These are phyloP conservation scores for Erythrocebus patas DNA, from an alignment of 2,113 vertebrate genomes.

Conservation along the genomic window DNA sequence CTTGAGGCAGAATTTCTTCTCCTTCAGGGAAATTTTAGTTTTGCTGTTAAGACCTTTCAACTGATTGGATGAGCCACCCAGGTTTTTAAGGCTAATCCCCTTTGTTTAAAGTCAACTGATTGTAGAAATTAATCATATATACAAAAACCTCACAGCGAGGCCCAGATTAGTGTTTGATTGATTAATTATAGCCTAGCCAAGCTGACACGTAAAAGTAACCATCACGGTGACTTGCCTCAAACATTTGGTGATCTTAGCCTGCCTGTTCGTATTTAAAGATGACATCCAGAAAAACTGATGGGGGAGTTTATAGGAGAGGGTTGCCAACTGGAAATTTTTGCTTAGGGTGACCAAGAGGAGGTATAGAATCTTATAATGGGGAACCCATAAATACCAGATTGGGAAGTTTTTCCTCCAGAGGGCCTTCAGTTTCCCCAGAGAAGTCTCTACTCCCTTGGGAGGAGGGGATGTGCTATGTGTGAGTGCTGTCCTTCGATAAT, in stretches of 20 bases:
- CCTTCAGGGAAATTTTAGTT: neutral
- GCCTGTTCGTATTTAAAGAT: neutral
- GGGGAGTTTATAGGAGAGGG: neutral
- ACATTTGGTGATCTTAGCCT: neutral
- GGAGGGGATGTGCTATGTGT: neutral
- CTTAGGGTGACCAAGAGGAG: neutral
- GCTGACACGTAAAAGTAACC: neutral
- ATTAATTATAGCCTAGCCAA: neutral
- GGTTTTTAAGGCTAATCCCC: neutral
- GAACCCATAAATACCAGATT: neutral
- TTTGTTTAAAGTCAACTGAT: neutral
- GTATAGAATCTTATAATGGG: neutral
- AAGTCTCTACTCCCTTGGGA: neutral
- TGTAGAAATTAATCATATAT: neutral
- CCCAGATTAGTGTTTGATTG: neutral
- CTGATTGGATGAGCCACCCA: neutral
- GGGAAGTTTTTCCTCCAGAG: neutral
- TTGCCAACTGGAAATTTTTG: neutral
- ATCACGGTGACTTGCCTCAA: neutral
- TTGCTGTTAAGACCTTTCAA: neutral
- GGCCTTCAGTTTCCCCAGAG: neutral
- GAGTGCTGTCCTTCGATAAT: neutral
- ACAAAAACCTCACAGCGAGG: neutral
- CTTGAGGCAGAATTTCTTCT: neutral
- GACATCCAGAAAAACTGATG: neutral